Percentiles rank a stretch among this genome's conserved stretches.
phyloP scores from a whole-genome alignment of 1,140 invertebrate species.

The Penaeus chinensis region DNA sequence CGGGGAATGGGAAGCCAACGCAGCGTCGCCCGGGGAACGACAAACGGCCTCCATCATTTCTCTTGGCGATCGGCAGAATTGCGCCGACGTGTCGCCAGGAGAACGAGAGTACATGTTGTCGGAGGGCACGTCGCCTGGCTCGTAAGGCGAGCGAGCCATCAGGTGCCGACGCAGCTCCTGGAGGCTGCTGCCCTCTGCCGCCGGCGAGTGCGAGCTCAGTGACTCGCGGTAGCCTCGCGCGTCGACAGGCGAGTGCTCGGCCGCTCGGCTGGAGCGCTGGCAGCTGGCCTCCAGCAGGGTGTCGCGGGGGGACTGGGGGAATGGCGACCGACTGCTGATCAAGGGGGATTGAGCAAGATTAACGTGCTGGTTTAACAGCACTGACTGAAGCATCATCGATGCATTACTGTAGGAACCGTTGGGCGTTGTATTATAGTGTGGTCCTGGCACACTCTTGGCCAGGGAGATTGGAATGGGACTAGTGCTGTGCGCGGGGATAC shows the following conservation, averaged over 20 bases:
- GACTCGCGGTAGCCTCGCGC: constrained; percentile 18
- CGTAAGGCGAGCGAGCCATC: constrained; percentile 53
- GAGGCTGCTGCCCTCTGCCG: constrained; percentile 24
- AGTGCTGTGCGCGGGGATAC: constrained; percentile 19
- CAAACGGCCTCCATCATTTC: neutral
- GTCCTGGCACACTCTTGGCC: constrained; percentile 19
- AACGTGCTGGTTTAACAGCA: constrained; percentile 31
- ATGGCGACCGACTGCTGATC: constrained; percentile 18
- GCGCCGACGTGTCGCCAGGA: constrained; percentile 57
- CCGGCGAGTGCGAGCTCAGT: constrained; percentile 37
- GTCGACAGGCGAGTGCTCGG: constrained; percentile 21
- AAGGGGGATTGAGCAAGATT: constrained; percentile 33
- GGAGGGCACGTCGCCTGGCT: constrained; percentile 46
- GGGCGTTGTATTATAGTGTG: constrained; percentile 2
- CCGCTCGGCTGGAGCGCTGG: neutral
- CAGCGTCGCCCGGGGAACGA: constrained; percentile 38
- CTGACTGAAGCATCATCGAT: constrained; percentile 41
- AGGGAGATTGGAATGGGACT: constrained; percentile 51
- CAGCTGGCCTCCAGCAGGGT: neutral
- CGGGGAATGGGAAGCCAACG: constrained; percentile 15
- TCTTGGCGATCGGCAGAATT: constrained; percentile 52
- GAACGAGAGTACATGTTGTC: constrained; percentile 58
- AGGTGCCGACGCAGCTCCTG: constrained; percentile 46
- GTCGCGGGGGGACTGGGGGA: neutral
- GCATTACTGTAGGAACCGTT: constrained; percentile 25